phyloP scores from a whole-genome alignment of 2,113 vertebrate genomes.

The Mirounga angustirostris region DNA sequence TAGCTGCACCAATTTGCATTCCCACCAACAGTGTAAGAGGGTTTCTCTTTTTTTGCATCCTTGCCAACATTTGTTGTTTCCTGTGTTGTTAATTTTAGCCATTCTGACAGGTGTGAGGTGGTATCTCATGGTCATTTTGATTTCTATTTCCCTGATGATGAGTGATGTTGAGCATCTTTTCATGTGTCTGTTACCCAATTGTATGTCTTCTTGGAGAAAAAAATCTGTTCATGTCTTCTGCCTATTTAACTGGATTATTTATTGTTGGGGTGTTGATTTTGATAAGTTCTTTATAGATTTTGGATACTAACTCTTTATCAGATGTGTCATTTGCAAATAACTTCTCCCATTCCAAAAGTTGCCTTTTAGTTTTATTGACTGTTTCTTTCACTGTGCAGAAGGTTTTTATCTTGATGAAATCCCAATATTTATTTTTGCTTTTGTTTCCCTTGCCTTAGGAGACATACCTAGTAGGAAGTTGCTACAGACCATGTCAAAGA shows the following conservation, averaged over 20 bases:
- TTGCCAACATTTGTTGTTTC: neutral
- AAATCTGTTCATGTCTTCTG: neutral
- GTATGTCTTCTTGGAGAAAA: neutral
- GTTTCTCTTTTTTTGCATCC: neutral
- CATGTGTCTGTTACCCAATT: neutral
- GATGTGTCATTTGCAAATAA: neutral
- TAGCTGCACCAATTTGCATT: neutral
- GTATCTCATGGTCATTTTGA: neutral
- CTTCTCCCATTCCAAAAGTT: neutral
- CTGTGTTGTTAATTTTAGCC: neutral
- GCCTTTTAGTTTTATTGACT: neutral
- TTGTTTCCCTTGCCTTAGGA: neutral
- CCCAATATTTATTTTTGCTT: neutral
- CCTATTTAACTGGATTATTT: neutral
- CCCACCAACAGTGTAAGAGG: neutral
- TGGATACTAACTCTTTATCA: neutral
- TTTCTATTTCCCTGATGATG: neutral
- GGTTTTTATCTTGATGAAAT: neutral
- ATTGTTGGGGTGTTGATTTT: neutral
- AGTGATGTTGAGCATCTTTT: neutral
- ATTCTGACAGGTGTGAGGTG: neutral
- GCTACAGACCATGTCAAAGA: too few species aligned
- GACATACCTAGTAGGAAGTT: too few species aligned
- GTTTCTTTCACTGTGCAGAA: neutral
- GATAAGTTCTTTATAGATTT: neutral